Conservation (phyloP, 2,113 vertebrate genomes). For the Prolemur simus region DNA sequence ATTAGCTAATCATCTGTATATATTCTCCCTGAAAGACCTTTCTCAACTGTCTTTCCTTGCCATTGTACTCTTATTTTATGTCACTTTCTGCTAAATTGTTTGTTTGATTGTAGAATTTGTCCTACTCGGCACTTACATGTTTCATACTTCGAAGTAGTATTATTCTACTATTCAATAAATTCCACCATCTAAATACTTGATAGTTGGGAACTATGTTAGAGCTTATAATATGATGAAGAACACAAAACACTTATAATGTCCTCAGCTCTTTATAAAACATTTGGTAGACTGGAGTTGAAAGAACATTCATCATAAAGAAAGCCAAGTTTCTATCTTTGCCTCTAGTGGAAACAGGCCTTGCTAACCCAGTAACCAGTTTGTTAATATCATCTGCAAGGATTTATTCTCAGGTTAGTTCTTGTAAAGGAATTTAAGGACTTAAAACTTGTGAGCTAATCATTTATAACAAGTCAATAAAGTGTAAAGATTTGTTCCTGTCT, state of each 20-base stretch:
- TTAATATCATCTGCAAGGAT: neutral
- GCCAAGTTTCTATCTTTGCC: neutral
- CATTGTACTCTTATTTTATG: neutral
- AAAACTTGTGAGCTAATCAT: neutral
- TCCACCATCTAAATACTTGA: neutral
- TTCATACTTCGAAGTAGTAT: neutral
- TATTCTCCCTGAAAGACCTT: neutral
- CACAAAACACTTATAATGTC: neutral
- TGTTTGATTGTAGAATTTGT: neutral
- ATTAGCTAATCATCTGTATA: neutral
- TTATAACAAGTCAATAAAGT: neutral
- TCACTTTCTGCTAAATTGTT: neutral
- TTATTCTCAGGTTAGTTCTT: neutral
- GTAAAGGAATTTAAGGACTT: neutral
- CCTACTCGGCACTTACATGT: neutral
- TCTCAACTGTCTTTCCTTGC: neutral
- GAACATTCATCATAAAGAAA: neutral
- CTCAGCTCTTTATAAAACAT: neutral
- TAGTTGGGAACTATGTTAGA: neutral
- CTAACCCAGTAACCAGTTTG: neutral
- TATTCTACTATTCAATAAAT: constrained; percentile 29
- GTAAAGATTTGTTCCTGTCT: neutral
- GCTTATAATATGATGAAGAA: neutral
- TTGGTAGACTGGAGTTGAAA: neutral
- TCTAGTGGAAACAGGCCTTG: neutral